Evolutionary conservation across 2,888 invertebrate species (phyloP).

Genomic region (Penaeus monodon): DNA sequence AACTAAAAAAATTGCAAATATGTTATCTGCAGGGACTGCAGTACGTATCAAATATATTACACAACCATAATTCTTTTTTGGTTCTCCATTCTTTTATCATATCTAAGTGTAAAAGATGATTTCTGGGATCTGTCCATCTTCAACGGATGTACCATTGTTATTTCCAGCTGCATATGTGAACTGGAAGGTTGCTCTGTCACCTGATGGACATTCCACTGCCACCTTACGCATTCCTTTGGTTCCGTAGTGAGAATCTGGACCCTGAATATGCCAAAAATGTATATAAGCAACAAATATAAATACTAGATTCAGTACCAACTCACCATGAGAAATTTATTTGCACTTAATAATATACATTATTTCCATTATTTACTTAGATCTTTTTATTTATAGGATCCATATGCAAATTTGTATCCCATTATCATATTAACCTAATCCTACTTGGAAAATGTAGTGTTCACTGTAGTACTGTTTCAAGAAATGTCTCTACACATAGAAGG

Average conservation of each 20-base stretch:
- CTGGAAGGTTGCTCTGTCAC: conserved; percentile 84
- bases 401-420: too few species aligned
- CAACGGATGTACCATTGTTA: conserved; percentile 87
- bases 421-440: too few species aligned
- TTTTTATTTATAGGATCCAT: background rate
- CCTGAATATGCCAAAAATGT: conserved; percentile 72
- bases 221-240: conserved; percentile 84
- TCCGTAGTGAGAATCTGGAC: conserved; percentile 89
- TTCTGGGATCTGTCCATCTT: conserved; percentile 89
- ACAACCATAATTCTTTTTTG: too few species aligned
- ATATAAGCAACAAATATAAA: conserved; percentile 65
- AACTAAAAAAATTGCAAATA: too few species aligned
- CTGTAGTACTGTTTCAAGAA: too few species aligned
- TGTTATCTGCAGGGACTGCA: background rate
- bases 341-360: background rate
- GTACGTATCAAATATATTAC: too few species aligned
- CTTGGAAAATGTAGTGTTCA: too few species aligned
- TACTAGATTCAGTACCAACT: background rate
- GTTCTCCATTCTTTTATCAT: background rate
- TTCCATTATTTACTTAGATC: background rate
- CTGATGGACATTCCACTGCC: conserved; percentile 80
- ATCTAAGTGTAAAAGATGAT: conserved; percentile 82
- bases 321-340: conserved; percentile 18
- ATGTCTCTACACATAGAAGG: too few species aligned
- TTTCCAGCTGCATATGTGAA: conserved; percentile 88